Conservation (phyloP, 2,113 vertebrate species). For the Mastomys natalensis region DNA sequence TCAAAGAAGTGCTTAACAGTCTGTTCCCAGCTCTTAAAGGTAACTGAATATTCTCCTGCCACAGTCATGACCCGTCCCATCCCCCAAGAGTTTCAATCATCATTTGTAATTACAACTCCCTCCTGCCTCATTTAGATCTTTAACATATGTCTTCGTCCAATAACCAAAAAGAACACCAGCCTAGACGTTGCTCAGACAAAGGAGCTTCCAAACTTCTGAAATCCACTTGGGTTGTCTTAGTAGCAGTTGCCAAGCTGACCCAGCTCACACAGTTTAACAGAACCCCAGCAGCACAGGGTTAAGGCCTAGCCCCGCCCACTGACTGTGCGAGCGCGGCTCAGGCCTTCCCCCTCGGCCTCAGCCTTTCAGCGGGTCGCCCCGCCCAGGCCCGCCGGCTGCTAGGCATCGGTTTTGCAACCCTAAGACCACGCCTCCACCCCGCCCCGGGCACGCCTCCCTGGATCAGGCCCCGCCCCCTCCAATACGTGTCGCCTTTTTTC, state of each 20-base stretch:
- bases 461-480: neutral
- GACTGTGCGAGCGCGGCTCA: accelerated
- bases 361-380: accelerated
- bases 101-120: neutral
- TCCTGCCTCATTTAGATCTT: neutral
- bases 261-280: accelerated
- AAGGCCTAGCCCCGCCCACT: neutral
- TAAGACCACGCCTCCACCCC: neutral
- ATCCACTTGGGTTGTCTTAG: accelerated
- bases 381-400: accelerated
- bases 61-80: neutral
- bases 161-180: neutral
- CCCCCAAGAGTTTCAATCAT: neutral
- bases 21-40: neutral
- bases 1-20: neutral
- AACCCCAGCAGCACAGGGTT: no score
- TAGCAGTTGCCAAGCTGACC: neutral
- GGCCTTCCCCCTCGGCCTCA: neutral
- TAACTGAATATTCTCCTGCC: neutral
- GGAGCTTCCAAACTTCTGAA: neutral
- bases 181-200: accelerated
- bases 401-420: neutral
- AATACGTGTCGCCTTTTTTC: neutral
- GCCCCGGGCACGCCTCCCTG: neutral
- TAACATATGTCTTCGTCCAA: neutral